A percentile compares a stretch with the other conserved stretches of the same genome.
These are phyloP conservation scores for Drosophila lacertosa DNA, from an alignment of 1,140 invertebrate genomes.

Conservation along the genomic window DNA sequence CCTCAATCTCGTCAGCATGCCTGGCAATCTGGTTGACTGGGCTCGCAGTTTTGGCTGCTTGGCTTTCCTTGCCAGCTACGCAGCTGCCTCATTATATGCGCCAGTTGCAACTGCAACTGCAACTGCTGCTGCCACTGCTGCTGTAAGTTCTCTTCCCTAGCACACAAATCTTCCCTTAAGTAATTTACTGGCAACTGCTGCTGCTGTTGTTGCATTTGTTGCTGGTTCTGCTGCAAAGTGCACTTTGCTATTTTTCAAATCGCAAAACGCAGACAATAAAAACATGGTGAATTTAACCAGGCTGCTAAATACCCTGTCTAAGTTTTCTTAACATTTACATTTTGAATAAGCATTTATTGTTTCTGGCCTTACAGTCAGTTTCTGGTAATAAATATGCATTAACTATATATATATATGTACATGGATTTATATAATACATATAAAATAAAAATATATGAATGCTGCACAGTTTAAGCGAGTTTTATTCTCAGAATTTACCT, in stretches of 20 bases:
- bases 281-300: slow-evolving; percentile 2
- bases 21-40: slow-evolving; percentile 34
- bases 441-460: too few species aligned
- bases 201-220: slow-evolving; percentile 21
- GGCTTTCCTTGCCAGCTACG: slow-evolving; percentile 32
- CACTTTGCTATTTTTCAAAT: slow-evolving; percentile 78
- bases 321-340: neutral
- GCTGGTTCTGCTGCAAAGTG: slow-evolving; percentile 57
- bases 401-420: too few species aligned
- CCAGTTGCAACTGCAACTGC: slow-evolving; percentile 36
- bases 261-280: slow-evolving; percentile 52
- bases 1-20: slow-evolving; percentile 37
- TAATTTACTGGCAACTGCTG: slow-evolving; percentile 72
- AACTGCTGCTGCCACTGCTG: neutral
- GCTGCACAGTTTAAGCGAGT: too few species aligned
- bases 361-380: too few species aligned
- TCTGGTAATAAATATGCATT: too few species aligned
- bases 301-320: slow-evolving; percentile 5
- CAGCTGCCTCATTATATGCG: slow-evolving; percentile 69
- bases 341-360: too few species aligned
- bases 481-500: too few species aligned
- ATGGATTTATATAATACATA: too few species aligned
- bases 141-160: slow-evolving; percentile 26
- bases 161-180: slow-evolving; percentile 72
- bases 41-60: slow-evolving; percentile 28